A percentile compares a stretch with the other conserved stretches of the same genome.
phyloP scores from a whole-genome alignment of 2,797 vertebrate species.

The Pygocentrus nattereri region DNA sequence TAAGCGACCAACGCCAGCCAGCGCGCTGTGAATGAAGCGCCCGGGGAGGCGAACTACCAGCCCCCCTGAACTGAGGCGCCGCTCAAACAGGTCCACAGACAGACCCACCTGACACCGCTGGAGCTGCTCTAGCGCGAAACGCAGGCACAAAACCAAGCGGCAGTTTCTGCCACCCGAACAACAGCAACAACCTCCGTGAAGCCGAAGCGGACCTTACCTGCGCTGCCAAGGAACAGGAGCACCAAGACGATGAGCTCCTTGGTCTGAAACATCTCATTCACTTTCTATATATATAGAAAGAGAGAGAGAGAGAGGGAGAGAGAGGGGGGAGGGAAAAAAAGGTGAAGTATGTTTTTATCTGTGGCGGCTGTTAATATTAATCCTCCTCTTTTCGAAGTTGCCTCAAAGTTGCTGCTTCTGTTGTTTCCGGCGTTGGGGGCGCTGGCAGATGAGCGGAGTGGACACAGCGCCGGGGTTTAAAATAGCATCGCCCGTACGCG shows the following conservation, averaged over 20 bases:
- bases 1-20: background rate
- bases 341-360: background rate
- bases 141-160: background rate
- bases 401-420: conserved; percentile 14
- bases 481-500: conserved; percentile 35
- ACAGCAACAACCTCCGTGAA: background rate
- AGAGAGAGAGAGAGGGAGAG: too few species aligned
- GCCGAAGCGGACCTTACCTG: conserved; percentile 51
- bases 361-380: conserved; percentile 21
- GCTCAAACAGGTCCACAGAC: conserved; percentile 54
- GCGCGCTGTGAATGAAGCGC: conserved; percentile 4
- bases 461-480: conserved; percentile 44
- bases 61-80: background rate
- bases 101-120: conserved; percentile 35
- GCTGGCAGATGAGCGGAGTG: background rate
- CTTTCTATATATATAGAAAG: too few species aligned
- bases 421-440: background rate
- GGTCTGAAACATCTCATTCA: conserved; percentile 53
- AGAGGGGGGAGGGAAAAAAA: too few species aligned
- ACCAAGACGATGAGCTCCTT: conserved; percentile 50
- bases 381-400: conserved; percentile 38
- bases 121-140: too few species aligned
- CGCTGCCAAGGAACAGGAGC: conserved; percentile 48
- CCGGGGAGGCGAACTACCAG: background rate
- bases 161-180: background rate